Evolutionary conservation across 1,140 invertebrate genomes (phyloP), one percentile per base, ranked within the genome.

Genomic region (Artemia franciscana): DNA sequence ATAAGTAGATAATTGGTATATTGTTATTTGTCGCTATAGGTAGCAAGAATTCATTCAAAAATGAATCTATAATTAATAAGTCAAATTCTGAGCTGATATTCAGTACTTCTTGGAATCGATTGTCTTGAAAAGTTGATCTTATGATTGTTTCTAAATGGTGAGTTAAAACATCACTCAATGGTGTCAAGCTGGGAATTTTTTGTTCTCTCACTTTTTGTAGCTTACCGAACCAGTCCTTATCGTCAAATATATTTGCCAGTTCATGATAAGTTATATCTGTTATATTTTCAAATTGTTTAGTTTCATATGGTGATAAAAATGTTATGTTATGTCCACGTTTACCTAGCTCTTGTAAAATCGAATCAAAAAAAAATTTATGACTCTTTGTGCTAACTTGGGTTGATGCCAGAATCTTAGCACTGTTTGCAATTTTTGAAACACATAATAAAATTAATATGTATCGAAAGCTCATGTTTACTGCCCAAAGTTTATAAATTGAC

Each of bases 1-100:
- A 67, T 4, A 69, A 60, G 26, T 67, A 72, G 3, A 86, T 78
- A 4, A 80, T 74, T 0, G 83, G 83, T 3, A 78, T 78, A 61
- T 79, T 71, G 23, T 82, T 75, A 65, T 80, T 77, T 27, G 67
- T 66, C 1, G 66, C 65, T 7, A 69, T 57, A 4, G 66, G 65
- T 24, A 69, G 63, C 12, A 68, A 62, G 51, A 67, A 70, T 57
- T 69, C 68, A 26, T 67, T 68, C 63, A 68, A 68, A 59, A 71
- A 67, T 7, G 65, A 64, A 5, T 68, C 68, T 5, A 70, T 60
- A n/a, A 73, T 65, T 2, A 72, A 66, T 1, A 73, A 39, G 63
- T 73, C 71, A 51, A 69, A 70, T 24, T 63, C 39, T n/a, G n/a
- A n/a, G 39, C 39, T 51, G 39, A 18, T 15, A 18, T 51, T 51